Evolutionary conservation across 30 jellyfish, hydroid and myxozoan species (phyloP).

Genomic region (Cassiopea xamachana): DNA sequence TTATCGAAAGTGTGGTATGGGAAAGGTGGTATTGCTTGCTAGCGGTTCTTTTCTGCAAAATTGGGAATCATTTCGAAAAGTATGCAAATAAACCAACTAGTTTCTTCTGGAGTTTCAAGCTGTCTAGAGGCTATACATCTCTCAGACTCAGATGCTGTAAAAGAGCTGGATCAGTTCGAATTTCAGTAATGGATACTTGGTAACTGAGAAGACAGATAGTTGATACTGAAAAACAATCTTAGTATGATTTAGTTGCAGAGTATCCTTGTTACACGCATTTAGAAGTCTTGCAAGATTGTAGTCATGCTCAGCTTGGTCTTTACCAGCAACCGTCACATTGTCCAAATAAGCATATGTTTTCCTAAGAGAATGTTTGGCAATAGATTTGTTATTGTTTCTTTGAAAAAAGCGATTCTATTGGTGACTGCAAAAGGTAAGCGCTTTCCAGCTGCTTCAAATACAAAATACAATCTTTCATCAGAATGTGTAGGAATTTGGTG

Average conservation of each 20-base stretch:
- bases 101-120: neutral
- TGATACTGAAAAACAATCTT: neutral
- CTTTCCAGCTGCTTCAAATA: neutral
- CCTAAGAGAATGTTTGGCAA: neutral
- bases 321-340: neutral
- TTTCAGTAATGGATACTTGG: neutral
- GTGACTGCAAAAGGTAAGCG: neutral
- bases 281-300: neutral
- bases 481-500: neutral
- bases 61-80: neutral
- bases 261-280: neutral
- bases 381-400: neutral
- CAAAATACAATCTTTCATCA: neutral
- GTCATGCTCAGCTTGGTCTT: neutral
- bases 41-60: neutral
- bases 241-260: neutral
- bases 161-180: neutral
- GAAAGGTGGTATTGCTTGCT: neutral
- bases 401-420: neutral
- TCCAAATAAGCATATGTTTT: neutral
- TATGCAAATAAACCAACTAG: neutral
- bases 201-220: neutral
- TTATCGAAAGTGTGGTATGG: neutral
- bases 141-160: neutral
- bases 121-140: neutral